Percentiles rank a stretch among this genome's conserved stretches.
These are phyloP conservation scores for Serranus cabrilla DNA, from an alignment of 2,797 vertebrate species.

Conservation along the genomic window DNA sequence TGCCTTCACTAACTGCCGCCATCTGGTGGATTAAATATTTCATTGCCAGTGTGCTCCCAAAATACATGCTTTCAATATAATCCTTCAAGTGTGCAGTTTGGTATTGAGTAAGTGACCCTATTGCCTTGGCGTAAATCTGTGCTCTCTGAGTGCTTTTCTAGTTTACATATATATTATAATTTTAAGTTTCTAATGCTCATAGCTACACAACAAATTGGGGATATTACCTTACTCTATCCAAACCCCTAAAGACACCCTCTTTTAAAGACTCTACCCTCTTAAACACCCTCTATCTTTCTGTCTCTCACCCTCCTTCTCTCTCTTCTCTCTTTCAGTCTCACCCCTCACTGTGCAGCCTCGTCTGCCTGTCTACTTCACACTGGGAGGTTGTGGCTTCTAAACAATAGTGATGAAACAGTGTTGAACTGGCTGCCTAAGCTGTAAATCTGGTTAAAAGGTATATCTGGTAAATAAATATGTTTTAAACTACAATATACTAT, in stretches of 20 bases:
- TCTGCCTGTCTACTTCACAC: neutral
- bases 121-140: too few relatives aligned
- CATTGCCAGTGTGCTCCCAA: too few relatives aligned
- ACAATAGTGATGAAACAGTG: neutral
- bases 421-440: neutral
- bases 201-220: neutral
- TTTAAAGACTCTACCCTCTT: neutral
- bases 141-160: too few relatives aligned
- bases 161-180: too few relatives aligned
- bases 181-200: neutral
- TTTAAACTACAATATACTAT: too few relatives aligned
- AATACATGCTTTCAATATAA: too few relatives aligned
- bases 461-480: neutral
- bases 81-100: too few relatives aligned
- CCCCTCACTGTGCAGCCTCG: neutral
- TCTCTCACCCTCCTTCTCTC: neutral
- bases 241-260: neutral
- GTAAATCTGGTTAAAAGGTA: neutral
- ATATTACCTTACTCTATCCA: neutral
- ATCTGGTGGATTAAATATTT: too few relatives aligned
- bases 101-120: too few relatives aligned
- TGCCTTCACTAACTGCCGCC: too few relatives aligned
- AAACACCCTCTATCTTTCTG: neutral
- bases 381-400: neutral
- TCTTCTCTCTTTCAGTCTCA: too few relatives aligned